Base-by-base conservation (phyloP, 37 sponge, comb jelly and placozoan species). In the Halichondria panicea region DNA sequence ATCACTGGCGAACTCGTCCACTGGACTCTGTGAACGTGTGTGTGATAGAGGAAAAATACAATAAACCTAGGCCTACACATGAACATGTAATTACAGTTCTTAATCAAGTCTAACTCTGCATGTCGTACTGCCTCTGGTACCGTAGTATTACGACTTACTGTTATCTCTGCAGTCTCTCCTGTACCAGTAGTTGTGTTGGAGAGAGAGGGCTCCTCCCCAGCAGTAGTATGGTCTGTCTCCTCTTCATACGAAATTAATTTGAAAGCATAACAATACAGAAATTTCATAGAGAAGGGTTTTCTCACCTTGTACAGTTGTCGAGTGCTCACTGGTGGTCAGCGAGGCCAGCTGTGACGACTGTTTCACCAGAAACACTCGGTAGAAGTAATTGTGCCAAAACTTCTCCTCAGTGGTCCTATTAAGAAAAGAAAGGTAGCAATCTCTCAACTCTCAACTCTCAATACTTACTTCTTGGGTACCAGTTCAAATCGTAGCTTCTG, bases 321-420 rank as follows among this genome's bases (percentile, higher is more conserved):
- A 48, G 13, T 48, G 52, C 37, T 8, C 42, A 81, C 81, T 66
- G 39, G 65, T 40, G 43, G 72, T 28, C 21, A 86, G 68, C 25
- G 80, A 41, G 8, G 86, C 44, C 43, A 86, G 80, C 40, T 98
- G 99, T 0, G 88, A 61, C n/a, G 93, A 89, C 71, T 98, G 99
- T 59, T 98, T 98, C 70, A 95, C 88, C 15, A 98, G 81, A 40
- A 91, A 93, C 21, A 98, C 93, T 40, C 99, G 88, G 69, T 98
- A 98, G 84, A 98, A 95, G 68, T 89, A 95, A 74, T 98, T 98
- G 24, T 91, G 79, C 99, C 99, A 98, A 71, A 98, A 98, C 5
- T 69, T 73, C 65, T 95, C 94, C 76, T 98, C 99, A 48, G 85
- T 71, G 13, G 95, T 55, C 44, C 97, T 97, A 43, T 15, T 50